Base-by-base conservation (phyloP, 2,797 vertebrate genomes). In the Enteromius thamalakanensis region DNA sequence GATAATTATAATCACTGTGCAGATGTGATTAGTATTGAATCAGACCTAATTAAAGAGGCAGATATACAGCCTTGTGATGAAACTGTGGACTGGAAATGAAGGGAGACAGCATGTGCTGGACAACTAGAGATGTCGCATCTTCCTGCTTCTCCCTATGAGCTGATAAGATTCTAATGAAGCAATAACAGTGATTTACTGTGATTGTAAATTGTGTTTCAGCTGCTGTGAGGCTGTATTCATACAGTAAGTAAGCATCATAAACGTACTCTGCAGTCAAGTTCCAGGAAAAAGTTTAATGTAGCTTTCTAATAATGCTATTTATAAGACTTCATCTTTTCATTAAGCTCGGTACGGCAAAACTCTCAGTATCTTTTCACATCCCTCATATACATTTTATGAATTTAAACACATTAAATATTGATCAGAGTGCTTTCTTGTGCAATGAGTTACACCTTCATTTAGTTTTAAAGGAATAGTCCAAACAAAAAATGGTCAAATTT, bases 11-110 rank as follows among this genome's bases (percentile, higher is more conserved):
- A 90, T 86, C 79, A 86, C 85, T 80, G 68, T 79, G 81, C 84
- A 83, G 84, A 93, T 89, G 85, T 88, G 88, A 91, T 92, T 91
- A 90, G 65, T 88, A 87, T 89, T 88, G 86, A 93, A 91, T 90
- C 80, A 91, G 77, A 82, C 60, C 77, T 91, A 89, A 93, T 93
- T 91, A 91, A 86, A 80, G 75, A 68, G 84, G 83, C 76, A 82
- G 80, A 86, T 86, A 75, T 51, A 79, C 45, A 70, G 70, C 68
- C 32, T 80, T 68, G 55, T 78, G 79, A 74, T 79, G 55, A 68
- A 76, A 78, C 74, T 45, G 65, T 23, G 42, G 29, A 42, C 32
- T 34, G 47, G 80, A 64, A 76, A 26, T 62, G 37, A 75, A 34
- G 17, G 60, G 26, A 21, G 23, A 68, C 34, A 67, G 72, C 62